These are phyloP conservation scores for Orthosia cruda DNA, from an alignment of 2,888 invertebrate species.

Conservation along the genomic window DNA sequence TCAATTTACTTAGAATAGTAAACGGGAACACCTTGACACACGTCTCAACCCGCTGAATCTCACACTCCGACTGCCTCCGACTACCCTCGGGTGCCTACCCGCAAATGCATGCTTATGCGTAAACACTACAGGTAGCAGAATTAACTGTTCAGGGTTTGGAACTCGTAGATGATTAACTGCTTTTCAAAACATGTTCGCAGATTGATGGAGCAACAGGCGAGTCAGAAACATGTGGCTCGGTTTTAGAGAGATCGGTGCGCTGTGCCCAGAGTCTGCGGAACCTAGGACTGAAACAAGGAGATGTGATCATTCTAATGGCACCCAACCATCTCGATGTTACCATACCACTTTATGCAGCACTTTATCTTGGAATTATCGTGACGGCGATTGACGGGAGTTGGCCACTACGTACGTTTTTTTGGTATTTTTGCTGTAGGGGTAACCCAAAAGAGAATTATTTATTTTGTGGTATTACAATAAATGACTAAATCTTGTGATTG, in stretches of 20 bases:
- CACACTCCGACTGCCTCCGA: too few relatives aligned
- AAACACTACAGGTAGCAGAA: too few relatives aligned
- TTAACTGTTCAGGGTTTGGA: too few relatives aligned
- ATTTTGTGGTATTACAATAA: too few relatives aligned
- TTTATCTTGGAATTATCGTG: slow-evolving; percentile 48
- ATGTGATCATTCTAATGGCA: slow-evolving; percentile 87
- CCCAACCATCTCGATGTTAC: slow-evolving; percentile 85
- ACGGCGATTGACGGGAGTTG: slow-evolving; percentile 77
- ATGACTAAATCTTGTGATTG: too few relatives aligned
- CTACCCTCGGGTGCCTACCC: too few relatives aligned
- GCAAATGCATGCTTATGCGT: too few relatives aligned
- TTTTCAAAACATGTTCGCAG: neutral
- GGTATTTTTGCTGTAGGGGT: neutral
- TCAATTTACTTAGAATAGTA: too few relatives aligned
- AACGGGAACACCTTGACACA: too few relatives aligned
- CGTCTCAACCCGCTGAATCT: too few relatives aligned
- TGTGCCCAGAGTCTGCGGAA: slow-evolving; percentile 84
- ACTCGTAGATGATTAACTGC: too few relatives aligned
- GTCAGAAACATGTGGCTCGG: slow-evolving; percentile 82
- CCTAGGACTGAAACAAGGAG: slow-evolving; percentile 82
- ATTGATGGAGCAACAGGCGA: slow-evolving; percentile 55
- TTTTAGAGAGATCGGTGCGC: slow-evolving; percentile 81
- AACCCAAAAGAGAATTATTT: too few relatives aligned
- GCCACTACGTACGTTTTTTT: slow-evolving; percentile 3
- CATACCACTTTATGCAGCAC: slow-evolving; percentile 84